phyloP scores from a whole-genome alignment of 2,888 invertebrate species.

The Lottia scabra region DNA sequence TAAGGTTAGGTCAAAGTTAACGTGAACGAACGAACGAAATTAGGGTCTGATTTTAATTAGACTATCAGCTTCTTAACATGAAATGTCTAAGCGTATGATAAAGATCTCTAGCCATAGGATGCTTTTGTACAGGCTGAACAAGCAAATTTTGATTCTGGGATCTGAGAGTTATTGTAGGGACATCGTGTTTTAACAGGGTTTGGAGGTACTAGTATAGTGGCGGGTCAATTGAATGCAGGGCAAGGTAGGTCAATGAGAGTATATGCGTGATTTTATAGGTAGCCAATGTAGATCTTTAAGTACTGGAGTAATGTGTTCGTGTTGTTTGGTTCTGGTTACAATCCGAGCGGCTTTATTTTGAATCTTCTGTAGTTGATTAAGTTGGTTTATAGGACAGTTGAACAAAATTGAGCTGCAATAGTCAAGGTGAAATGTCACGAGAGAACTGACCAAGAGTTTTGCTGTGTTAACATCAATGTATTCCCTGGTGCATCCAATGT shows the following conservation, averaged over 20 bases:
- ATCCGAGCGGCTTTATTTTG: slow-evolving; percentile 16
- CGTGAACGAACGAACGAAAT: too few species aligned
- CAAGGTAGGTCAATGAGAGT: not conserved
- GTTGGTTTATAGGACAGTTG: not conserved
- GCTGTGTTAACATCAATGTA: not conserved
- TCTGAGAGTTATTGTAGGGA: too few species aligned
- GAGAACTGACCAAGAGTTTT: not conserved
- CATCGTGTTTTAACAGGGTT: too few species aligned
- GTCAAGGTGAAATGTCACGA: not conserved
- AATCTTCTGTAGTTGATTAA: slow-evolving; percentile 7
- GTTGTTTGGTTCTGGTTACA: not conserved
- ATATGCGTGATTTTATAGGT: not conserved
- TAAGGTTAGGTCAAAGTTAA: too few species aligned
- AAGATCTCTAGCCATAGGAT: too few species aligned
- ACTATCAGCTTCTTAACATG: too few species aligned
- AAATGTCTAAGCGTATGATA: too few species aligned
- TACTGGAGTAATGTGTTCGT: not conserved
- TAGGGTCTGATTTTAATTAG: too few species aligned
- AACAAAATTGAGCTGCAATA: slow-evolving; percentile 6
- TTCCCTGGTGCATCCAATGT: not conserved
- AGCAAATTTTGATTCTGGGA: too few species aligned
- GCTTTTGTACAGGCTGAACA: too few species aligned
- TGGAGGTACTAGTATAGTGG: too few species aligned
- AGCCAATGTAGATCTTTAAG: slow-evolving; percentile 10
- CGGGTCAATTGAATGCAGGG: too few species aligned